These are phyloP conservation scores for Diplazon laetatorius DNA, from an alignment of 2,888 invertebrate species.

Conservation along the genomic window DNA sequence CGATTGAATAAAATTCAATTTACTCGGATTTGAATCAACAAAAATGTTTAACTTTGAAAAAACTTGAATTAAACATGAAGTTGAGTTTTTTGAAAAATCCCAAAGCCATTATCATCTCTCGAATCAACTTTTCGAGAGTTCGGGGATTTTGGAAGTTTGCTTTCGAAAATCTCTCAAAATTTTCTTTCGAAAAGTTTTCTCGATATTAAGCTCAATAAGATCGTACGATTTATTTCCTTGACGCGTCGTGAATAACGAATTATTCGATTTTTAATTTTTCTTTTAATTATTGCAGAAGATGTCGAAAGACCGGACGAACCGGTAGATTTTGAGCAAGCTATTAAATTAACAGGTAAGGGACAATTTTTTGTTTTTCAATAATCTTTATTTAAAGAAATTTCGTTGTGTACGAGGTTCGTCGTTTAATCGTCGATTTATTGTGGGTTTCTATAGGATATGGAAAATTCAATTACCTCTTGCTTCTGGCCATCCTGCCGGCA, in stretches of 20 bases:
- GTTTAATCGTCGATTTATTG: neutral
- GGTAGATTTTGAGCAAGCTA: constrained; percentile 78
- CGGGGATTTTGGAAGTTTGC: constrained; percentile 5
- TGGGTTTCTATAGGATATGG: constrained; percentile 81
- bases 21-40: too few relatives aligned
- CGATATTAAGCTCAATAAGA: too few relatives aligned
- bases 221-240: too few relatives aligned
- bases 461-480: constrained; percentile 83
- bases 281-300: constrained; percentile 68
- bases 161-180: too few relatives aligned
- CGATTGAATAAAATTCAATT: too few relatives aligned
- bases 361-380: neutral
- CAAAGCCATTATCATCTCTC: too few relatives aligned
- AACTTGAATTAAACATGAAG: too few relatives aligned
- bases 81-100: too few relatives aligned
- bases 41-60: too few relatives aligned
- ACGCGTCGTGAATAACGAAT: neutral
- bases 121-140: too few relatives aligned
- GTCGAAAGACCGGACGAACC: constrained; percentile 73
- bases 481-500: constrained; percentile 83
- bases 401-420: too few relatives aligned
- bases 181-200: too few relatives aligned
- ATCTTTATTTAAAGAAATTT: neutral
- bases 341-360: constrained; percentile 72
- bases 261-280: neutral